A percentile compares a stretch with the other conserved stretches of the same genome.
Conservation (phyloP, 2,888 invertebrate genomes). For the Sphaerophoria taeniata region DNA sequence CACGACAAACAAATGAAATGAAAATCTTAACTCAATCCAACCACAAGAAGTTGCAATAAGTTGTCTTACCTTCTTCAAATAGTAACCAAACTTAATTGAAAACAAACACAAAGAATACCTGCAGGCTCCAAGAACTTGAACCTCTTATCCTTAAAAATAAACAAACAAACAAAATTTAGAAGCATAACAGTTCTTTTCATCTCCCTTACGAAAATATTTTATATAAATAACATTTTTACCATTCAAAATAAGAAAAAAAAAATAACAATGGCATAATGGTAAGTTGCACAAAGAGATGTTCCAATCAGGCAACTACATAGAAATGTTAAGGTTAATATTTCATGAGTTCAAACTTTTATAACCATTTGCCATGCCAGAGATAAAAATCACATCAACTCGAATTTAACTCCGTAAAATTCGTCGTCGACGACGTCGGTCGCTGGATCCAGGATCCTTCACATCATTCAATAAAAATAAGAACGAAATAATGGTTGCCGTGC, state of each 20-base stretch:
- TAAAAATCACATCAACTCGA: conserved; percentile 35
- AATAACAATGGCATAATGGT: conserved; percentile 4
- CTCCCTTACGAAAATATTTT: neutral
- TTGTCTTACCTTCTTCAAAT: too few species aligned
- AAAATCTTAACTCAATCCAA: too few species aligned
- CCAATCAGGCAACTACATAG: conserved; percentile 17
- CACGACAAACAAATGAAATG: too few species aligned
- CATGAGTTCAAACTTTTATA: conserved; percentile 38
- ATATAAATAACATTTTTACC: neutral
- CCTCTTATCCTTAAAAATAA: neutral
- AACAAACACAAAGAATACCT: too few species aligned
- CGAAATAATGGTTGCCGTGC: neutral
- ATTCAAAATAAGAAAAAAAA: neutral
- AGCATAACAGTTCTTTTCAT: neutral
- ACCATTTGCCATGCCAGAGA: conserved; percentile 17
- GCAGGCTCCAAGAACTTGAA: neutral
- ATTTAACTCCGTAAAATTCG: conserved; percentile 21
- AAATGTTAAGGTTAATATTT: conserved; percentile 40
- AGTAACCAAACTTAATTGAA: too few species aligned
- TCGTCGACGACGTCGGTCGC: too few species aligned
- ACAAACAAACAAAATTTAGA: too few species aligned
- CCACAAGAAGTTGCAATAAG: too few species aligned
- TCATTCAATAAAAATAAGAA: neutral
- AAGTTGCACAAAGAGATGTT: conserved; percentile 35
- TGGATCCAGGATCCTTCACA: neutral